phyloP scores from a whole-genome alignment of 2,797 vertebrate species.

The Melanotaenia parkinsoni region DNA sequence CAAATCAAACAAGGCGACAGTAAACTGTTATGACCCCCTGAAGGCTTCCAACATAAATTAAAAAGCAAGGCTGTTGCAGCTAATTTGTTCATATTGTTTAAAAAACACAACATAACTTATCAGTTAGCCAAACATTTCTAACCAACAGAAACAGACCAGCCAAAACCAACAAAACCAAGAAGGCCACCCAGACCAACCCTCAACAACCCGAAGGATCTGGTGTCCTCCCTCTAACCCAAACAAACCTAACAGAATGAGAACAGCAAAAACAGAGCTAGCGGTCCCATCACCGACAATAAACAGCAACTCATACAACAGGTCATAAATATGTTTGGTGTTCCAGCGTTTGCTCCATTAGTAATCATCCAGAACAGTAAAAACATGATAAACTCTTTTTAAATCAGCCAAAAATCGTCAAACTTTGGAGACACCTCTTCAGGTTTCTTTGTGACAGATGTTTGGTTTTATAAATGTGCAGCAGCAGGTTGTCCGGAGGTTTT shows the following conservation, averaged over 20 bases:
- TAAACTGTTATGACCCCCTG: not conserved
- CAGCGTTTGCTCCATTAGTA: not conserved
- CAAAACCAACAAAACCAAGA: not conserved
- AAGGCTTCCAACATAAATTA: not conserved
- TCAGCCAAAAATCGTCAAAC: not conserved
- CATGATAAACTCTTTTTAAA: constrained; percentile 11
- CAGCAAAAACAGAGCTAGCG: not conserved
- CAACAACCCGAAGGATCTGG: not conserved
- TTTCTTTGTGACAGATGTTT: not conserved
- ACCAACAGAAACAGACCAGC: not conserved
- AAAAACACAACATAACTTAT: not conserved
- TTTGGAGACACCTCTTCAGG: not conserved
- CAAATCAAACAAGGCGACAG: not conserved
- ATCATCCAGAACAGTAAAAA: not conserved
- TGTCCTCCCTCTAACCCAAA: not conserved
- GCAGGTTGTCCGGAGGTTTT: constrained; percentile 22
- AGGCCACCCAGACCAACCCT: not conserved
- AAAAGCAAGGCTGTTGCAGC: not conserved
- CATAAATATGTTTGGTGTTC: not conserved
- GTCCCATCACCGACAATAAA: not conserved
- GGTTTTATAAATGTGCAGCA: constrained; percentile 27
- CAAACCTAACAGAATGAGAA: not conserved
- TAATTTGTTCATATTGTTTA: not conserved
- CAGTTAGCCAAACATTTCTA: not conserved
- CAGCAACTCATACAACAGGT: not conserved